A percentile compares a stretch with the other conserved stretches of the same genome.
These are phyloP conservation scores for Hiodon tergisus DNA, from an alignment of 2,113 vertebrate genomes.

Conservation along the genomic window DNA sequence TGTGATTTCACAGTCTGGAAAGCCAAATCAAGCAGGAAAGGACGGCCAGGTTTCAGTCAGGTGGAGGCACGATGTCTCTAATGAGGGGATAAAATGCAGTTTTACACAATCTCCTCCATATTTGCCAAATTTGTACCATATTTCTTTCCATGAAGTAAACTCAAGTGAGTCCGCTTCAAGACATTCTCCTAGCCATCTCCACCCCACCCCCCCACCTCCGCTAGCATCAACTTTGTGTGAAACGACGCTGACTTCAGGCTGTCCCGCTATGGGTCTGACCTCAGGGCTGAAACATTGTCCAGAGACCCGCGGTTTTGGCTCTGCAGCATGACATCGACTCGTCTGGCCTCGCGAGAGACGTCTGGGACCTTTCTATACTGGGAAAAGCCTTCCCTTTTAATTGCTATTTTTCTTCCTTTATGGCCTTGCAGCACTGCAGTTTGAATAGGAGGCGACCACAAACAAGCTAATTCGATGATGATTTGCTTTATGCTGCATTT, in stretches of 20 bases:
- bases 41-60: background rate
- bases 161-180: background rate
- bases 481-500: background rate
- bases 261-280: background rate
- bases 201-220: no score
- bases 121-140: no score
- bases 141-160: background rate
- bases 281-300: no score
- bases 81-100: background rate
- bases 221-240: background rate
- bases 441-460: background rate
- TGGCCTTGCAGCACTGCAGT: background rate
- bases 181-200: background rate
- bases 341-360: background rate
- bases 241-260: background rate
- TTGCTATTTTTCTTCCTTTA: background rate
- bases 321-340: no score
- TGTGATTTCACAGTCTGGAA: background rate
- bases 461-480: background rate
- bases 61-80: slow-evolving; percentile 2
- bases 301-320: background rate
- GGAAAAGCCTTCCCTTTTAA: no score
- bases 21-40: background rate
- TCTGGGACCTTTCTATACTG: background rate
- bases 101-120: background rate